These are phyloP conservation scores for Dissostichus mawsoni DNA, from an alignment of 2,113 vertebrate genomes.

Conservation along the genomic window DNA sequence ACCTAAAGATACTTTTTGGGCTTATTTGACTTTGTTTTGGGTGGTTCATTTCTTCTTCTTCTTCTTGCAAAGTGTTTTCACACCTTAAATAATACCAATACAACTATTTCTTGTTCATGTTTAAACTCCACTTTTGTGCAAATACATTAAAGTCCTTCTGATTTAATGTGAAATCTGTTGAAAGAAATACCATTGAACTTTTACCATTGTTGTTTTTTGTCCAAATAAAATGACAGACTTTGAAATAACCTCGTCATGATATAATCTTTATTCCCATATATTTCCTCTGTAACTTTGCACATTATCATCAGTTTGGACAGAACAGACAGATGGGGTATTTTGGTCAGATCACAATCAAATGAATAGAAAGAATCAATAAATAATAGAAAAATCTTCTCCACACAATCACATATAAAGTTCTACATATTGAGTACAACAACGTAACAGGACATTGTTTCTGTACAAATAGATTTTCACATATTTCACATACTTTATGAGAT, in stretches of 20 bases:
- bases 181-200: constrained; percentile 36
- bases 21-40: too few relatives aligned
- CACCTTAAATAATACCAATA: too few relatives aligned
- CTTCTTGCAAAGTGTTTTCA: too few relatives aligned
- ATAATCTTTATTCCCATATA: constrained; percentile 76
- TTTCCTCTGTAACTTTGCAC: constrained; percentile 75
- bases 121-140: too few relatives aligned
- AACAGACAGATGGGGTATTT: constrained; percentile 71
- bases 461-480: constrained; percentile 73
- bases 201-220: background rate
- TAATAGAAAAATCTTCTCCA: constrained; percentile 73
- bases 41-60: too few relatives aligned
- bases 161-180: too few relatives aligned
- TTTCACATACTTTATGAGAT: constrained; percentile 71
- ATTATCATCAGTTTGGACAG: constrained; percentile 66
- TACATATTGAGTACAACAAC: constrained; percentile 78
- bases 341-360: constrained; percentile 72
- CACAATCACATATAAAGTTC: constrained; percentile 79
- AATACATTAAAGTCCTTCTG: too few relatives aligned
- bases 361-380: constrained; percentile 71
- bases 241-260: constrained; percentile 43
- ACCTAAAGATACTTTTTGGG: too few relatives aligned
- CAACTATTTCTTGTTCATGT: too few relatives aligned
- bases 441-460: constrained; percentile 76
- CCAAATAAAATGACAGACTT: background rate